Conservation (phyloP, 2,888 invertebrate species). For the Digitonthophagus gazella region DNA sequence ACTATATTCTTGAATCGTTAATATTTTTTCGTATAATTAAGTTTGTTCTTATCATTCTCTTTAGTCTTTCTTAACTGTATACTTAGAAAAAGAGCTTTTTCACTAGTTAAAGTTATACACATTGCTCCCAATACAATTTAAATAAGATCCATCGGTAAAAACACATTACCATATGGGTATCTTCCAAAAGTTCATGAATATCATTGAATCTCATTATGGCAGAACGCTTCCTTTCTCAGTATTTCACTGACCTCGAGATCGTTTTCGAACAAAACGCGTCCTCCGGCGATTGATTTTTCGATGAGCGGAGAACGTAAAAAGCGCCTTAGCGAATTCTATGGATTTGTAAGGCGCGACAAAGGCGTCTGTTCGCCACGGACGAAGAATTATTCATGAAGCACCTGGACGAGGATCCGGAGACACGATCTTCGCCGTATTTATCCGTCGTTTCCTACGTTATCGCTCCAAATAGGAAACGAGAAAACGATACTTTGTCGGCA, state of each 20-base stretch:
- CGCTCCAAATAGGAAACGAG: slow-evolving; percentile 13
- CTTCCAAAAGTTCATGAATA: neutral
- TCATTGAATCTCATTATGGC: neutral
- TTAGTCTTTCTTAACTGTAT: too few relatives aligned
- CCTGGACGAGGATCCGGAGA: slow-evolving; percentile 16
- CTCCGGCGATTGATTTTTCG: neutral
- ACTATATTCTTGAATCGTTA: too few relatives aligned
- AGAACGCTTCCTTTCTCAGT: neutral
- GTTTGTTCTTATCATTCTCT: too few relatives aligned
- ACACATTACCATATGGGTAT: neutral
- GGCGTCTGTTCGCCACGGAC: neutral
- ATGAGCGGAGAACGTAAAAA: neutral
- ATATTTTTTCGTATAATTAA: too few relatives aligned
- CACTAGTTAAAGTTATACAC: neutral
- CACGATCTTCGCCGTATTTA: slow-evolving; percentile 16
- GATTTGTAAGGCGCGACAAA: neutral
- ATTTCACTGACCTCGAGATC: neutral
- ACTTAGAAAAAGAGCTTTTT: neutral
- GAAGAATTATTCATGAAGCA: slow-evolving; percentile 27
- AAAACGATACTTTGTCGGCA: slow-evolving; percentile 1
- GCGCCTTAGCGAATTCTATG: neutral
- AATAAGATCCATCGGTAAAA: neutral
- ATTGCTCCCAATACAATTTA: neutral
- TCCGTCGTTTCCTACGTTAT: slow-evolving; percentile 10
- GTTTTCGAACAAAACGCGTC: neutral